Base-by-base conservation (phyloP, 2,113 vertebrate species). In the Hippocampus abdominalis region DNA sequence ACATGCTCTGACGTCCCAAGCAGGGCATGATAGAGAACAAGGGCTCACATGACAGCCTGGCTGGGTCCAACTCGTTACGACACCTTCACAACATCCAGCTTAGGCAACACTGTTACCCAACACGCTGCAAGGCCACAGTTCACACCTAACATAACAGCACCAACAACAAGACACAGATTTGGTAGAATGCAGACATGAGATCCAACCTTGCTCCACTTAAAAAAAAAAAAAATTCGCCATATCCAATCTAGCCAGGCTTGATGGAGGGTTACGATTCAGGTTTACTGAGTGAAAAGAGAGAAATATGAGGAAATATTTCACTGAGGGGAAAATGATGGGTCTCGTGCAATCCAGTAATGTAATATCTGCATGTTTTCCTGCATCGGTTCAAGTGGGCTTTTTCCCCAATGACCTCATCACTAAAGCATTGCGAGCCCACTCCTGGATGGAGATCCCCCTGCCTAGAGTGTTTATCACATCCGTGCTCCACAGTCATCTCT, bases 341-440 rank as follows among this genome's bases (percentile, higher is more conserved):
- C 75, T 85, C 46, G 62, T 81, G 79, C 21, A 72, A 76, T 75
- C 70, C 64, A 74, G 75, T 60, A 78, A 82, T 76, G 79, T 82
- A 77, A 85, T 84, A 73, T 77, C 25, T 81, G 39, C 68, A 59
- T 64, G 53, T 66, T 73, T 78, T 86, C 81, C 76, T 84, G 77
- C 82, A 86, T 81, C 80, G 74, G 77, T 77, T 84, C 80, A 72
- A 86, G 83, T 70, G 66, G 81, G 80, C 86, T 84, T 85, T 90
- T 90, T 90, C 89, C 90, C 83, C 71, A 20, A 84, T 93, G 92
- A 93, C 90, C 86, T 92, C 91, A 93, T 76, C 84, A 77, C 84
- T 78, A 76, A 92, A 89, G 84, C 82, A 93, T 82, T 85, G 76
- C 81, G 85, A 84, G 83, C 79, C 88, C 79, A 81, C 83, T 92